phyloP scores from a whole-genome alignment of 2,113 vertebrate genomes.

The Murina feae region DNA sequence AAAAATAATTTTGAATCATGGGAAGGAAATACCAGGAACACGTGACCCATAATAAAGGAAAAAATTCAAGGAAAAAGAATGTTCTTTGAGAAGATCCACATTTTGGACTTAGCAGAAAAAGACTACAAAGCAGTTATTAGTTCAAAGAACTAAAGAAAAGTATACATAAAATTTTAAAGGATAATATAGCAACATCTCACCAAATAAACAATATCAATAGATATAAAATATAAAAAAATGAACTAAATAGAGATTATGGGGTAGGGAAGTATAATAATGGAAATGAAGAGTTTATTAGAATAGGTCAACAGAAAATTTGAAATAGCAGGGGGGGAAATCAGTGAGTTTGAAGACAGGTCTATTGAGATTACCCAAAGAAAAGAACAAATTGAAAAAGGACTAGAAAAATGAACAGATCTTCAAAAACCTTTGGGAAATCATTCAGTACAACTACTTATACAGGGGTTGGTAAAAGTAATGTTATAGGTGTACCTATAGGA shows the following conservation, averaged over 20 bases:
- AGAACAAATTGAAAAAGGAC: not conserved
- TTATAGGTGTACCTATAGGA: not conserved
- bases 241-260: not conserved
- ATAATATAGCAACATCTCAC: not conserved
- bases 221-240: not conserved
- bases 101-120: not conserved
- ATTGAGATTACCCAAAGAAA: not conserved
- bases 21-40: not conserved
- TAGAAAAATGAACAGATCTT: not conserved
- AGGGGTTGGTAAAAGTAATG: not conserved
- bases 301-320: not conserved
- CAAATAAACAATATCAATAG: not conserved
- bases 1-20: not conserved
- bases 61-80: not conserved
- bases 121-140: not conserved
- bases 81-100: not conserved
- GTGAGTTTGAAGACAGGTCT: not conserved
- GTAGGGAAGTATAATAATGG: not conserved
- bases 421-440: not conserved
- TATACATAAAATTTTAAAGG: not conserved
- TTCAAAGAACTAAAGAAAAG: not conserved
- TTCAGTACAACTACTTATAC: not conserved
- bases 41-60: not conserved
- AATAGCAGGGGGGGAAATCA: not conserved
- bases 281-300: not conserved